Evolutionary conservation across 2,797 vertebrate genomes (phyloP), one percentile per base, ranked within the genome.

Genomic region (Poeciliopsis infans): DNA sequence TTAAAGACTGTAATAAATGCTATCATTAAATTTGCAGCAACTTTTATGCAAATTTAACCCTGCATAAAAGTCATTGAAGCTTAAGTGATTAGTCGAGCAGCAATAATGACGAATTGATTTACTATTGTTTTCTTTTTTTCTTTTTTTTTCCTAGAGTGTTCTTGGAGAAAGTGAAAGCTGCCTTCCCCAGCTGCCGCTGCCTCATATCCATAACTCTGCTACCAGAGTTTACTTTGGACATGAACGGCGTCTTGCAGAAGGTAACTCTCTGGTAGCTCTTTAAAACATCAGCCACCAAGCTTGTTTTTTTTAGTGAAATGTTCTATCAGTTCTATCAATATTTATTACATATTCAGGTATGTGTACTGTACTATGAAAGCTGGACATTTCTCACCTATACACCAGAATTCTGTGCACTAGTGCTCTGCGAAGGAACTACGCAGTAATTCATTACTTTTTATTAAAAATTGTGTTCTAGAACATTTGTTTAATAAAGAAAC

Each of bases 221-320:
- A 99, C 97, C 0, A 95, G 98, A 0, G 96, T 99, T 79, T 99
- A 99, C 94, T 99, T 99, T 36, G 98, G 98, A 64, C 98, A 98
- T 18, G 97, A 99, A 82, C 95, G 97, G 80, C 94, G 97, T 85
- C 97, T 97, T 47, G 97, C 98, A 77, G 97, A 99, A 93, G 98
- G 98, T 99, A 92, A 94, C 90, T 43, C 51, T 3, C 31, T 2
- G 6, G 4, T 18, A 64, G 18, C 31, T 64, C 16, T 64, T 64
- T 64, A 20, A 64, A 61, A 59, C 13, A 59, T 45, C 18, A 18
- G 16, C 31, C 31, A 16, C 2, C 6, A 33, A 33, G 33, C 15
- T 31, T 61, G 7, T 43, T 16, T n/a, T 28, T 59, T 61, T 64
- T 33, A 8, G 33, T 64, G 16, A 36, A 18, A 6, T 64, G 31